Percentiles rank a stretch among this genome's conserved stretches.
Conservation (phyloP, 2,888 invertebrate genomes). For the Steinernema carpocapsae region DNA sequence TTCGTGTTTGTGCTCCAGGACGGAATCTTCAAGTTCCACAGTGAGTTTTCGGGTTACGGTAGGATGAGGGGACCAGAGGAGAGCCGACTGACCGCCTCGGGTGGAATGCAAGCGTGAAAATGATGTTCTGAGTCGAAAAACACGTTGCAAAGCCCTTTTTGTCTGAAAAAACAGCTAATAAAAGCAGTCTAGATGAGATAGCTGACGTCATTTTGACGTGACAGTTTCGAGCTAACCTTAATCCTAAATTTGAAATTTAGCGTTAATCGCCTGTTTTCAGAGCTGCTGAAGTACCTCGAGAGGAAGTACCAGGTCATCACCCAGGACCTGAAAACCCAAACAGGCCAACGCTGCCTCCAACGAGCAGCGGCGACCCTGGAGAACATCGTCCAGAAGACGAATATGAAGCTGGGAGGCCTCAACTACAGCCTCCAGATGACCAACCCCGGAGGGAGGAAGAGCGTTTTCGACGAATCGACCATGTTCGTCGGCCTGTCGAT, state of each 20-base stretch:
- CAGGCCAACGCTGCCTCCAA: background rate
- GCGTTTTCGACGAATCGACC: background rate
- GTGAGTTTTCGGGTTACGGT: background rate
- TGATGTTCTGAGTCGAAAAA: too few relatives aligned
- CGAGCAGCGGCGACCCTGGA: conserved; percentile 28
- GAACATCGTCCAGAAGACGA: conserved; percentile 40
- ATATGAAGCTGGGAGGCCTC: conserved; percentile 40
- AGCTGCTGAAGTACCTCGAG: conserved; percentile 22
- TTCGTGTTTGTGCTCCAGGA: background rate
- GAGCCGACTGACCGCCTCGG: too few relatives aligned
- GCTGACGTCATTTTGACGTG: too few relatives aligned
- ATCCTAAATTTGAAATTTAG: too few relatives aligned
- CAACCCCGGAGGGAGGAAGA: background rate
- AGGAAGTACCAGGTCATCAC: conserved; percentile 28
- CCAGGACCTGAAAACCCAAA: conserved; percentile 13
- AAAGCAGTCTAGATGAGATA: too few relatives aligned
- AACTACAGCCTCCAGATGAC: conserved; percentile 35
- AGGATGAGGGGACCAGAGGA: too few relatives aligned
- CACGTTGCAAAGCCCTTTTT: too few relatives aligned
- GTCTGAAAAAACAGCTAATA: too few relatives aligned
- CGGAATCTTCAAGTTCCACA: background rate
- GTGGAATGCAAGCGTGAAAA: too few relatives aligned
- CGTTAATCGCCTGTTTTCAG: background rate
- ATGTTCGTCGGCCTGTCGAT: conserved; percentile 29
- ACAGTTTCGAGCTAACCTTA: too few relatives aligned